A percentile compares a stretch with the other conserved stretches of the same genome.
These are phyloP conservation scores for Luffia ferchaultella DNA, from an alignment of 2,888 invertebrate genomes.

Conservation along the genomic window DNA sequence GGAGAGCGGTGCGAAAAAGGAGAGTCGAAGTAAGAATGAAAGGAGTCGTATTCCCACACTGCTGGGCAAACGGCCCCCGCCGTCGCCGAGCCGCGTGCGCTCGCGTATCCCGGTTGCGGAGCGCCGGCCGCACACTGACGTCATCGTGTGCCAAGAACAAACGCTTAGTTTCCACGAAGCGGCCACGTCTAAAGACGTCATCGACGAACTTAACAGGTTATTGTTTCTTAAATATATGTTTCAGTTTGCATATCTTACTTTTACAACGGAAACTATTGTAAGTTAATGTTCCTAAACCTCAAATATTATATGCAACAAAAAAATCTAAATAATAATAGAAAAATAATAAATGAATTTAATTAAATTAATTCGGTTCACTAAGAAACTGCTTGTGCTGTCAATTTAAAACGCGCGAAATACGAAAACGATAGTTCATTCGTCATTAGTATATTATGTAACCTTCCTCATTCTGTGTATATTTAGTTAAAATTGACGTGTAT, in stretches of 20 bases:
- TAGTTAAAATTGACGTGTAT: too few species aligned
- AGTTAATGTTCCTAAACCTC: too few species aligned
- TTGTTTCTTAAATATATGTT: slow-evolving; percentile 4
- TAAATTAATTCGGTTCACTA: too few species aligned
- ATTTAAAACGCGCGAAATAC: too few species aligned
- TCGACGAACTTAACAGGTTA: slow-evolving; percentile 74
- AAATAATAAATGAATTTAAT: too few species aligned
- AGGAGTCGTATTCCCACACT: slow-evolving; percentile 65
- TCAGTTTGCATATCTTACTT: neutral
- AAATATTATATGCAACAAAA: too few species aligned
- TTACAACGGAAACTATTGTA: neutral
- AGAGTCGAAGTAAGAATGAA: slow-evolving; percentile 48
- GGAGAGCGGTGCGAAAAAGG: slow-evolving; percentile 34
- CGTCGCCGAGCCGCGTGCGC: slow-evolving; percentile 43
- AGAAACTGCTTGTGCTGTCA: too few species aligned
- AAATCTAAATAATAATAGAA: too few species aligned
- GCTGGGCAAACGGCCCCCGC: slow-evolving; percentile 54
- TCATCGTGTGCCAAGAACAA: slow-evolving; percentile 62
- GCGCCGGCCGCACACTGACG: slow-evolving; percentile 30
- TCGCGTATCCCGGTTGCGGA: slow-evolving; percentile 53
- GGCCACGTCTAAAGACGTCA: slow-evolving; percentile 79
- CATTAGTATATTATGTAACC: too few species aligned
- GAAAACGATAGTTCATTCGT: too few species aligned
- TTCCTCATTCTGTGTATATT: too few species aligned
- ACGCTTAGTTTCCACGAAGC: slow-evolving; percentile 76